Conservation (phyloP, 2,797 vertebrate species). For the Arvicola amphibius region DNA sequence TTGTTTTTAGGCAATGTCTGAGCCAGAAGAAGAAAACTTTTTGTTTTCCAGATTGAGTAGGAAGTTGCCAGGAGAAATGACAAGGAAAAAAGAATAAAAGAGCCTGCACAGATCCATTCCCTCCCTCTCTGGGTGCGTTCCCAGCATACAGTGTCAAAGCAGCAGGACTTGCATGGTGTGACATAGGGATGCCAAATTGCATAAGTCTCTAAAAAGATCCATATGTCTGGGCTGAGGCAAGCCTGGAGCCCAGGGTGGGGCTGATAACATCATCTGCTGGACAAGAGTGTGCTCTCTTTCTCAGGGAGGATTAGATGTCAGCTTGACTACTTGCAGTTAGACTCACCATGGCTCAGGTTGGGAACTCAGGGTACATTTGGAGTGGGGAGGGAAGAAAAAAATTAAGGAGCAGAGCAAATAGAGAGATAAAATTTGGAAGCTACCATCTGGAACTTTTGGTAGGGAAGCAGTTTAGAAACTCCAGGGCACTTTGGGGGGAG, state of each 20-base stretch:
- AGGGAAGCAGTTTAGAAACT: constrained; percentile 21
- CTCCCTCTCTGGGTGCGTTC: constrained; percentile 27
- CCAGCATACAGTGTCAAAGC: constrained; percentile 35
- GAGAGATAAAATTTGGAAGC: background rate
- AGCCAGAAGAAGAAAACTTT: constrained; percentile 26
- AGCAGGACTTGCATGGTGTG: constrained; percentile 65
- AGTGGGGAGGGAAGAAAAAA: background rate
- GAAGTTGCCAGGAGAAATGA: constrained; percentile 69
- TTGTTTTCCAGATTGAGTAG: constrained; percentile 65
- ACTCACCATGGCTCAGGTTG: constrained; percentile 25
- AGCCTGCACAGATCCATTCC: background rate
- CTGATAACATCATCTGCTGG: constrained; percentile 73
- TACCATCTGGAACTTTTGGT: background rate
- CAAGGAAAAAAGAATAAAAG: constrained; percentile 50
- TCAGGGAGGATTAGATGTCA: constrained; percentile 56
- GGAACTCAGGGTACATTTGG: constrained; percentile 21
- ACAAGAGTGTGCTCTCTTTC: constrained; percentile 33
- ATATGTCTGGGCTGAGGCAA: constrained; percentile 72
- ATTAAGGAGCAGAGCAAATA: background rate
- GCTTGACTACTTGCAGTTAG: constrained; percentile 10
- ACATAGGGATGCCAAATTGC: constrained; percentile 67
- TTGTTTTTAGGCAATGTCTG: constrained; percentile 57
- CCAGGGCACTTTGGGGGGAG: constrained; percentile 9
- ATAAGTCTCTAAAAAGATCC: constrained; percentile 79
- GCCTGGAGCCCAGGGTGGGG: constrained; percentile 61